A percentile compares a stretch with the other conserved stretches of the same genome.
Evolutionary conservation across 2,888 invertebrate genomes (phyloP).

Genomic region (Nomada hirtipes): DNA sequence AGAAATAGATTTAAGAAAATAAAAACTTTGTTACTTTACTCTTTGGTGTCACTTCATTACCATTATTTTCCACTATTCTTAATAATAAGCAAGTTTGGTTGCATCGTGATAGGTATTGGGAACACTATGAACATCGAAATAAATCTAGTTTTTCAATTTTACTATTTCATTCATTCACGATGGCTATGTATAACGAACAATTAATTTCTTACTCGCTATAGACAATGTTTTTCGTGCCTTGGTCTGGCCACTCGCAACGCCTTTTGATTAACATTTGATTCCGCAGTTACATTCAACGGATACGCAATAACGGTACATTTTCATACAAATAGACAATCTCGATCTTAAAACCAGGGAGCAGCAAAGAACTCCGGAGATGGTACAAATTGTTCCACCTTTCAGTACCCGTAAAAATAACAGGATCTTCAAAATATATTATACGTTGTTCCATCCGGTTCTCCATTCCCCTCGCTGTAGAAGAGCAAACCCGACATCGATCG

Average conservation of each 20-base stretch:
- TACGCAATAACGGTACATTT: background rate
- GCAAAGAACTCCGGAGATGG: background rate
- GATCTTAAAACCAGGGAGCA: background rate
- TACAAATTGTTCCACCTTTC: background rate
- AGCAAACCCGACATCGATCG: slow-evolving; percentile 40
- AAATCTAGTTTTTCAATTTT: background rate
- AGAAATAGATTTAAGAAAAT: background rate
- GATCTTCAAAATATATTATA: slow-evolving; percentile 1
- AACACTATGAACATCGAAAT: background rate
- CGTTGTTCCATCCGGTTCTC: slow-evolving; percentile 41
- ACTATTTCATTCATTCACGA: background rate
- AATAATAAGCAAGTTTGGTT: slow-evolving; percentile 1
- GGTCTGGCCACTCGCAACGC: background rate
- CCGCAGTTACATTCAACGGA: slow-evolving; percentile 6
- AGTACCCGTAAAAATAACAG: background rate
- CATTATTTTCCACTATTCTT: background rate
- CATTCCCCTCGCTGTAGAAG: slow-evolving; percentile 44
- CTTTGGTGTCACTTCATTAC: background rate
- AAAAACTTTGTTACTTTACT: background rate
- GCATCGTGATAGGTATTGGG: background rate
- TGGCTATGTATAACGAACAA: slow-evolving; percentile 9
- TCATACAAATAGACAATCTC: background rate
- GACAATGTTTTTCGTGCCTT: background rate
- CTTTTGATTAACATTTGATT: background rate
- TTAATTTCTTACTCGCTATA: slow-evolving; percentile 9